Evolutionary conservation across 30 jellyfish, hydroid and myxozoan genomes (phyloP).

Genomic region (Turritopsis dohrnii): DNA sequence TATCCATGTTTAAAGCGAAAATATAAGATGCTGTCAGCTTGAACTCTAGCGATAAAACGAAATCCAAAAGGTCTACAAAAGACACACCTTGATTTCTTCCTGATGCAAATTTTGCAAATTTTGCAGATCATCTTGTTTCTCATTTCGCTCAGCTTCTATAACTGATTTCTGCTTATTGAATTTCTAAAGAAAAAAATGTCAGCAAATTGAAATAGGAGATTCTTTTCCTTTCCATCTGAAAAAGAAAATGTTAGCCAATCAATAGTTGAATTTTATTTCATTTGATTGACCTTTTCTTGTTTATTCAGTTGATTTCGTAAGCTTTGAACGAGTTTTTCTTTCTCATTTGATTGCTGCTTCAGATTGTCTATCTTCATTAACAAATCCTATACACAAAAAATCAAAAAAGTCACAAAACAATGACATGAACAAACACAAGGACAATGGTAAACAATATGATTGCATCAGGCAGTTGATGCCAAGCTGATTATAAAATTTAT

Average conservation of each 20-base stretch:
- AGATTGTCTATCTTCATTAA: slow-evolving; percentile 39
- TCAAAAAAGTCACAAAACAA: neutral
- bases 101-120: slow-evolving; percentile 32
- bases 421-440: no score
- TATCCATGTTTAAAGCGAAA: no score
- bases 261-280: no score
- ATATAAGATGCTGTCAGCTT: no score
- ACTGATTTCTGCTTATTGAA: slow-evolving; percentile 37
- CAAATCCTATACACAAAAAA: slow-evolving; percentile 38
- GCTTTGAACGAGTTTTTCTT: slow-evolving; percentile 59
- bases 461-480: no score
- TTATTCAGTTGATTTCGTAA: slow-evolving; percentile 32
- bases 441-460: no score
- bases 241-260: no score
- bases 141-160: slow-evolving; percentile 35
- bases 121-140: slow-evolving; percentile 36
- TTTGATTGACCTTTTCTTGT: slow-evolving; percentile 12
- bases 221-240: no score
- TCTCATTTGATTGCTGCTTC: slow-evolving; percentile 51
- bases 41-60: no score
- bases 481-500: no score
- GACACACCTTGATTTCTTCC: slow-evolving; percentile 47
- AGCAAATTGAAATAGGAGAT: no score
- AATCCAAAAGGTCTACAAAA: no score
- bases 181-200: slow-evolving; percentile 29